Evolutionary conservation across 2,113 vertebrate species (phyloP).

Genomic region (Percopsis transmontana): DNA sequence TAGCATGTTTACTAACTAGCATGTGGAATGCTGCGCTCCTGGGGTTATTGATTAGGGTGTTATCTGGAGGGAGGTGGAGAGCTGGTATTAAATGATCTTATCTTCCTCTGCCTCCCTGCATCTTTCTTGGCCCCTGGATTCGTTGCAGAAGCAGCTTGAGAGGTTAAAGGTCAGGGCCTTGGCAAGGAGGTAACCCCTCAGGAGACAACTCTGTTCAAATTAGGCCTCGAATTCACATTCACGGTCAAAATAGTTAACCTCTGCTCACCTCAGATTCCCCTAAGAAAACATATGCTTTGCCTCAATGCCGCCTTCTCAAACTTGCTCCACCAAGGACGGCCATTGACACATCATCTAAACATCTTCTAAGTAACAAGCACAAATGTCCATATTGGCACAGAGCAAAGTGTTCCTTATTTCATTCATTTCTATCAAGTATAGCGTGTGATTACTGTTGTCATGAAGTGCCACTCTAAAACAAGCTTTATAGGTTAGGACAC

Average conservation of each 20-base stretch:
- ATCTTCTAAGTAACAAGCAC: constrained; percentile 24
- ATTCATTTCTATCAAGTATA: neutral
- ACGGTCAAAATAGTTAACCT: constrained; percentile 74
- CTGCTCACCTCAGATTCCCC: constrained; percentile 54
- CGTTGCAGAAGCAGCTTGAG: constrained; percentile 44
- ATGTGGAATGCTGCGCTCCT: neutral
- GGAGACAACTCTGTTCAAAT: constrained; percentile 70
- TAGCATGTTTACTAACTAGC: neutral
- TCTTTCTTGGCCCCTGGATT: constrained; percentile 16
- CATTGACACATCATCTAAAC: constrained; percentile 37
- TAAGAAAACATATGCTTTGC: constrained; percentile 71
- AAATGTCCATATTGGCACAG: neutral
- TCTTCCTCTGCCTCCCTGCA: constrained; percentile 1
- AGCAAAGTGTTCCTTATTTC: neutral
- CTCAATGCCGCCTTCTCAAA: constrained; percentile 42
- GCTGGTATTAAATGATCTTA: constrained; percentile 31
- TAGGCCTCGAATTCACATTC: constrained; percentile 65
- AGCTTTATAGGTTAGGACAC: constrained; percentile 5
- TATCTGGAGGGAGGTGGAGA: neutral
- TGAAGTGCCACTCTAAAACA: constrained; percentile 12
- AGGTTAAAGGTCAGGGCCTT: constrained; percentile 58
- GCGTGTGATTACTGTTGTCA: constrained; percentile 25
- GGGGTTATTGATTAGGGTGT: constrained; percentile 3
- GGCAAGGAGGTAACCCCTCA: constrained; percentile 53
- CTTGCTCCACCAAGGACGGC: neutral